phyloP scores from a whole-genome alignment of 1,140 invertebrate genomes.

The Aricia agestis region DNA sequence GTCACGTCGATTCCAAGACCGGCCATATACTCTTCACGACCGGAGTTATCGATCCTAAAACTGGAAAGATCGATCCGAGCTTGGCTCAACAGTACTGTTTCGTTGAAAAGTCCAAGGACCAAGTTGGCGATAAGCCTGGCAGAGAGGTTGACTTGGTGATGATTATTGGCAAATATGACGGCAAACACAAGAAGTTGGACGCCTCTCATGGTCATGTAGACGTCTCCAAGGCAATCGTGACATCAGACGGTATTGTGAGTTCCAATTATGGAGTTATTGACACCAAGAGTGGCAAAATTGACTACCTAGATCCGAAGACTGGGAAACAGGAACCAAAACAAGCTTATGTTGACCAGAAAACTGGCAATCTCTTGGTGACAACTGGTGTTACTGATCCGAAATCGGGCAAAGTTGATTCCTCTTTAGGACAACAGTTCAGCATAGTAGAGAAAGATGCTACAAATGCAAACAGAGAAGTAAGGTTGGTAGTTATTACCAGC shows the following conservation, averaged over 20 bases:
- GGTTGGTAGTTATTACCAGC: slow-evolving; percentile 76
- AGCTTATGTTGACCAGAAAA: slow-evolving; percentile 77
- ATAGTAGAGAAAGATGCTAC: slow-evolving; percentile 77
- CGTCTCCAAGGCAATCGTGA: slow-evolving; percentile 75
- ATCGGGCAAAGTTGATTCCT: slow-evolving; percentile 76
- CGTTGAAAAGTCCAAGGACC: slow-evolving; percentile 58
- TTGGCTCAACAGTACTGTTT: slow-evolving; percentile 76
- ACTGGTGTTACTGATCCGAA: slow-evolving; percentile 76
- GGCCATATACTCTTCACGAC: slow-evolving; percentile 76
- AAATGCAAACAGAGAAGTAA: slow-evolving; percentile 75
- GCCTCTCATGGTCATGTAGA: slow-evolving; percentile 77
- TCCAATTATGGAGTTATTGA: slow-evolving; percentile 78
- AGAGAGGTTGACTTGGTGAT: slow-evolving; percentile 76
- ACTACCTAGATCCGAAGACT: slow-evolving; percentile 76
- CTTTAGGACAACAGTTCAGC: slow-evolving; percentile 74
- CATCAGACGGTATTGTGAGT: slow-evolving; percentile 71
- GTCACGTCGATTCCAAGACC: slow-evolving; percentile 75
- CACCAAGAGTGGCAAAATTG: slow-evolving; percentile 72
- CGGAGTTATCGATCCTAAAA: slow-evolving; percentile 76
- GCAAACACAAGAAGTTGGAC: slow-evolving; percentile 77
- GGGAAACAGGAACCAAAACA: slow-evolving; percentile 76
- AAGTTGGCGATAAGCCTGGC: slow-evolving; percentile 59
- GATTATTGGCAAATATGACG: slow-evolving; percentile 78
- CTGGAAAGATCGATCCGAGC: slow-evolving; percentile 75
- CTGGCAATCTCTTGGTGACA: slow-evolving; percentile 76